Percentiles rank a stretch among this genome's conserved stretches.
Evolutionary conservation across 2,888 invertebrate species (phyloP).

Genomic region (Cosmorhoe ocellata): DNA sequence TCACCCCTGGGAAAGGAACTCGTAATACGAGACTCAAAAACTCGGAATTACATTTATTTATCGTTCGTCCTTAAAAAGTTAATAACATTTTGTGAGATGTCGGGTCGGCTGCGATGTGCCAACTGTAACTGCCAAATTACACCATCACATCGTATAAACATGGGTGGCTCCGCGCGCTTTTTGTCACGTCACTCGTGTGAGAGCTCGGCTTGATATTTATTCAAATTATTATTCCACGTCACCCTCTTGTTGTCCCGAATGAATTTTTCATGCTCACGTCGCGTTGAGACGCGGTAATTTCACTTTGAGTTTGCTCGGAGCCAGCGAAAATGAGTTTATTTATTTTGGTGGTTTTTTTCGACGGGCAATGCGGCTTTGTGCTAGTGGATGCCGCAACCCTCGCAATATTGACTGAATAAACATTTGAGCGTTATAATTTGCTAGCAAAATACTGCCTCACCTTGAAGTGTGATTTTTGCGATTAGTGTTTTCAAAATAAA

Average conservation of each 20-base stretch:
- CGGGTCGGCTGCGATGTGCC: conserved; percentile 56
- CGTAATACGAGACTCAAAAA: conserved; percentile 41
- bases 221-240: conserved; percentile 78
- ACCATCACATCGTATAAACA: conserved; percentile 73
- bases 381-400: conserved; percentile 46
- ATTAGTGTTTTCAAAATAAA: conserved; percentile 4
- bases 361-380: conserved; percentile 54
- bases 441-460: conserved; percentile 43
- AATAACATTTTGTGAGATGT: conserved; percentile 72
- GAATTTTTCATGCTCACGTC: conserved; percentile 81
- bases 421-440: conserved; percentile 58
- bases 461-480: conserved; percentile 26
- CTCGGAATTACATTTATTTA: conserved; percentile 46
- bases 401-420: conserved; percentile 53
- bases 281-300: conserved; percentile 73
- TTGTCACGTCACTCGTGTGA: conserved; percentile 72
- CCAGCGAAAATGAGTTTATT: conserved; percentile 72
- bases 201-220: conserved; percentile 70
- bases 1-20: conserved; percentile 41
- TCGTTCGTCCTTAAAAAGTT: conserved; percentile 62
- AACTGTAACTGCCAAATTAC: conserved; percentile 71
- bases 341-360: conserved; percentile 59
- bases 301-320: conserved; percentile 74
- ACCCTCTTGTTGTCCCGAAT: conserved; percentile 76
- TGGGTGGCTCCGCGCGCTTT: conserved; percentile 69